Percentiles rank a stretch among this genome's conserved stretches.
phyloP scores from a whole-genome alignment of 2,113 vertebrate genomes.

The Calyptomena viridis region DNA sequence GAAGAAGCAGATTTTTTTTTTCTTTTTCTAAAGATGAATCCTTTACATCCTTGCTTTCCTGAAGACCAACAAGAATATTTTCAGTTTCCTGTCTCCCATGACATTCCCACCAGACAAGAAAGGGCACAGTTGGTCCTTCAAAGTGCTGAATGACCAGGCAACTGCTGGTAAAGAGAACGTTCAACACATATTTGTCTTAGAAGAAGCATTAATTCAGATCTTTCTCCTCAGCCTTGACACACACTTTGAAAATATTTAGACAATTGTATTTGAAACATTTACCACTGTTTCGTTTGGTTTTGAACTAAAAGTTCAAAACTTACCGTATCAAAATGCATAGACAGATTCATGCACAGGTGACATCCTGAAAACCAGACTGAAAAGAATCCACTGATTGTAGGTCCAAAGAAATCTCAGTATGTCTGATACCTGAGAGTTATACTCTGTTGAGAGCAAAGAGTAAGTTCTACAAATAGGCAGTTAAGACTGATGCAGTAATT shows the following conservation, averaged over 20 bases:
- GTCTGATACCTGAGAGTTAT: background rate
- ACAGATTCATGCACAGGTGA: background rate
- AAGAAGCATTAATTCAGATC: background rate
- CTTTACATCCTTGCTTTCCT: background rate
- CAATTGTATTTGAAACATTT: background rate
- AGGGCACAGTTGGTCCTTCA: background rate
- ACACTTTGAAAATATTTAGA: background rate
- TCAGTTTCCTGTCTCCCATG: background rate
- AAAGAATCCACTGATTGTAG: background rate
- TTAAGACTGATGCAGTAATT: background rate
- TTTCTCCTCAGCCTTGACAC: background rate
- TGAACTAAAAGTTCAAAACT: background rate
- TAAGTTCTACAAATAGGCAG: background rate
- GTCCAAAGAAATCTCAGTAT: background rate
- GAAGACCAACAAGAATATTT: background rate
- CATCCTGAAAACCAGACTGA: background rate
- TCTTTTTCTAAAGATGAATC: background rate
- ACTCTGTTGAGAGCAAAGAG: background rate
- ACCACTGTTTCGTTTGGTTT: background rate
- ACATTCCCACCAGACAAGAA: background rate
- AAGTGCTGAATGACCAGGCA: background rate
- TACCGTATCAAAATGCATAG: background rate
- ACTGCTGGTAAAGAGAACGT: background rate
- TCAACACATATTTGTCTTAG: background rate
- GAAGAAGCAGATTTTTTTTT: background rate